Base-by-base conservation (phyloP, 2,888 invertebrate genomes). In the Pseudolycoriella hygida region DNA sequence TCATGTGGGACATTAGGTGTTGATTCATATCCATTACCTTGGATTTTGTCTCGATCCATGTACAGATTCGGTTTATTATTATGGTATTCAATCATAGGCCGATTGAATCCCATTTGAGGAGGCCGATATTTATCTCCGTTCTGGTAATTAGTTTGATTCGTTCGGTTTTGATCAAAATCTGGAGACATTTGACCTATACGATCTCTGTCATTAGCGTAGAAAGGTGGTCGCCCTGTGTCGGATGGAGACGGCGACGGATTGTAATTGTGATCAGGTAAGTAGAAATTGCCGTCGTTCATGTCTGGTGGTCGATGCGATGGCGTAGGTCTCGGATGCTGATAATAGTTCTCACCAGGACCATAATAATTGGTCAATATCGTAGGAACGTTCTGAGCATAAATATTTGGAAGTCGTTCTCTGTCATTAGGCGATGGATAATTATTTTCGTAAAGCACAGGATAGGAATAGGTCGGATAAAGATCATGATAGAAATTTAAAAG, bases 391-490 rank as follows among this genome's bases (percentile, higher is more conserved):
- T 59, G 58, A 1, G 64, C 64, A 56, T 66, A 66, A 32, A 60
- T 59, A 0, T 60, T 61, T 0, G 64, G 64, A 49, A 60, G 59
- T 42, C 59, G 59, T 6, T 52, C 51, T 20, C 40, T 43, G 5
- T 61, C 58, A 47, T 62, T 64, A n/a, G 63, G 62, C 6, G 62
- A 54, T 2, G 65, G 64, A 50, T 63, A 65, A 45, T 60, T 63
- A 41, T 56, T 57, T 44, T 65, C 64, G 46, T 65, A 65, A n/a
- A 64, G 52, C 49, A 57, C 61, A 5, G 65, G 65, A 48, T 61
- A 58, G 47, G 63, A 60, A 48, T 64, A 65, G 1, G 61, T 50
- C 1, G 64, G 64, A 53, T 60, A 60, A 3, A 60, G 53, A 41
- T 63, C 64, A 11, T 64, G 61, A 2, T 62, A 60, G 49, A 62